These are phyloP conservation scores for Asbolus verrucosus DNA, from an alignment of 1,140 invertebrate genomes.

Conservation along the genomic window DNA sequence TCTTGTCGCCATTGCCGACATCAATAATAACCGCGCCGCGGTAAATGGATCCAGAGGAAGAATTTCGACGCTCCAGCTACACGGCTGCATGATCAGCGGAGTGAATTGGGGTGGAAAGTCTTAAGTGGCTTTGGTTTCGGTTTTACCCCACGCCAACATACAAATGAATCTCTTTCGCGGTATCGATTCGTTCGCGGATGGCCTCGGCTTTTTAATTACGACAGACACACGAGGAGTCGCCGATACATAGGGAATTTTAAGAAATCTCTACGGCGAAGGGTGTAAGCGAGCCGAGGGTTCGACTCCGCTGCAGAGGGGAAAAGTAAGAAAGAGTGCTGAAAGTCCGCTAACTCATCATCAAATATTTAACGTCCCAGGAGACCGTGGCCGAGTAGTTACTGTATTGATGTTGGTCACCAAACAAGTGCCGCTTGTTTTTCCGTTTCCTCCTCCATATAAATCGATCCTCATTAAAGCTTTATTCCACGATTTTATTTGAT, in stretches of 20 bases:
- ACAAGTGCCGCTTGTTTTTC: slow-evolving; percentile 38
- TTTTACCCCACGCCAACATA: slow-evolving; percentile 19
- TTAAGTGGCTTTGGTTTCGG: slow-evolving; percentile 41
- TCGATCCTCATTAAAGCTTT: slow-evolving; percentile 18
- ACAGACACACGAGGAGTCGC: no score
- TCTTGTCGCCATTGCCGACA: slow-evolving; percentile 33
- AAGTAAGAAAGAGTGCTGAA: slow-evolving; percentile 52
- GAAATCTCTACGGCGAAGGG: slow-evolving; percentile 2
- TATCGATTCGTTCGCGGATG: slow-evolving; percentile 36
- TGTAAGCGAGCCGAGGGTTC: no score
- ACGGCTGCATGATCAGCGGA: slow-evolving; percentile 19
- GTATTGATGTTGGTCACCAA: slow-evolving; percentile 46
- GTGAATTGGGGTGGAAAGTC: slow-evolving; percentile 40
- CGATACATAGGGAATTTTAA: slow-evolving; percentile 2
- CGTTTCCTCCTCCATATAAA: slow-evolving; percentile 15
- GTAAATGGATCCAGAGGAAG: no score
- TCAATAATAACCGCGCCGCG: no score
- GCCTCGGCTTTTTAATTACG: slow-evolving; percentile 27
- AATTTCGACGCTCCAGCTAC: no score
- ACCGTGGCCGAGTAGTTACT: slow-evolving; percentile 56
- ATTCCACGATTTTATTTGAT: slow-evolving; percentile 15
- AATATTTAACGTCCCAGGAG: slow-evolving; percentile 62
- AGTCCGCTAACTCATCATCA: slow-evolving; percentile 62
- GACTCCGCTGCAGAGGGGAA: slow-evolving; percentile 2
- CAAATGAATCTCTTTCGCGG: slow-evolving; percentile 7